Evolutionary conservation across 2,797 vertebrate genomes (phyloP).

Genomic region (Bufotes viridis): DNA sequence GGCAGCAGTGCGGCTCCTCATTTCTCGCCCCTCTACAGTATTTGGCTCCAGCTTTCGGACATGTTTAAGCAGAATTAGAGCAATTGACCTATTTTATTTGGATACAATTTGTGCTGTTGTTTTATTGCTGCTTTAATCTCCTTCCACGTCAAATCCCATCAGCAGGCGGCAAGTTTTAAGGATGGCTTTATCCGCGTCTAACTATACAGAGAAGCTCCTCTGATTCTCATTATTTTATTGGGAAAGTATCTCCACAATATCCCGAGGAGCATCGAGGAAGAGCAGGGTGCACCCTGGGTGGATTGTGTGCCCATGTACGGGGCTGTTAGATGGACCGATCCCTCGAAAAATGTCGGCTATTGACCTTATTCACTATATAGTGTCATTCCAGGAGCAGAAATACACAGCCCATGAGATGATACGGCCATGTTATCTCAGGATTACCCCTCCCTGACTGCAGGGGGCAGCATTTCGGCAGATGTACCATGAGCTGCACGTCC

Average conservation of each 20-base stretch:
- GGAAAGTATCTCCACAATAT: constrained; percentile 11
- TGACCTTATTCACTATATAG: neutral
- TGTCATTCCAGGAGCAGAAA: neutral
- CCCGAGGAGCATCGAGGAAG: constrained; percentile 11
- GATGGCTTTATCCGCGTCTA: constrained; percentile 8
- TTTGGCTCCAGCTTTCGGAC: neutral
- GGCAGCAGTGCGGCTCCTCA: neutral
- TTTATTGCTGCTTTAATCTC: constrained; percentile 14
- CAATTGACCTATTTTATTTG: constrained; percentile 10
- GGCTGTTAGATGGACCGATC: neutral
- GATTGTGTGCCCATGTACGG: neutral
- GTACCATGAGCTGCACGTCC: too few species aligned
- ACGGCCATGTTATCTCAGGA: too few species aligned
- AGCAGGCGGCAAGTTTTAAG: neutral
- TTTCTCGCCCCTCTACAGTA: neutral
- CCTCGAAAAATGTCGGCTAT: neutral
- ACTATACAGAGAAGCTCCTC: constrained; percentile 3
- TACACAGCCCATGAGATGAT: neutral
- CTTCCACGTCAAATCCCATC: neutral
- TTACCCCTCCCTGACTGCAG: neutral
- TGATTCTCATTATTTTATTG: constrained; percentile 8
- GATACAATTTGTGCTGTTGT: constrained; percentile 32
- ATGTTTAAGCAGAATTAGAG: neutral
- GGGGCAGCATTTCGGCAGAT: neutral
- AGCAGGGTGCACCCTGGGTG: constrained; percentile 8